These are phyloP conservation scores for Crypturellus undulatus DNA, from an alignment of 2,113 vertebrate species.

Conservation along the genomic window DNA sequence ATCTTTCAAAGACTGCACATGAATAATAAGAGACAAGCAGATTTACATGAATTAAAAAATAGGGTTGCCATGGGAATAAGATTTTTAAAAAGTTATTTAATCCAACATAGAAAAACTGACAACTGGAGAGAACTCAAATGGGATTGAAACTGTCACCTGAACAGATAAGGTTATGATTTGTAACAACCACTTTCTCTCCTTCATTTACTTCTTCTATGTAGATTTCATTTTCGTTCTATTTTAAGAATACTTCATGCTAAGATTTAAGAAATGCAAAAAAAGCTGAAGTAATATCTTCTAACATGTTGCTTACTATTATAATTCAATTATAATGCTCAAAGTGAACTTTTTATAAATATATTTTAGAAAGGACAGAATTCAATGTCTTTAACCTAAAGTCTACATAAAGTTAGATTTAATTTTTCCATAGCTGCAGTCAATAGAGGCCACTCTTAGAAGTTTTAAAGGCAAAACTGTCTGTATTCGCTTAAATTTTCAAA, in stretches of 20 bases:
- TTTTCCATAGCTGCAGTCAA: neutral
- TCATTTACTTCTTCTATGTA: conserved; percentile 1
- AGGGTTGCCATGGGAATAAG: conserved; percentile 49
- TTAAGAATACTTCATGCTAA: neutral
- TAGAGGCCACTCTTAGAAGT: neutral
- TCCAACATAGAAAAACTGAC: conserved; percentile 39
- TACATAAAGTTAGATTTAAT: neutral
- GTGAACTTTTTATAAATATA: neutral
- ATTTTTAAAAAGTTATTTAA: conserved; percentile 23
- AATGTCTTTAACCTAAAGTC: neutral
- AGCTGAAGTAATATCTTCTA: neutral
- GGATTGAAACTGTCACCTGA: conserved; percentile 27
- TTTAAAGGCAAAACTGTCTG: neutral
- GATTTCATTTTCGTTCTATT: conserved; percentile 17
- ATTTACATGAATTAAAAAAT: conserved; percentile 41
- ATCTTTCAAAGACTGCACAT: neutral
- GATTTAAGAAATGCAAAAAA: neutral
- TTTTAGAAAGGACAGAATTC: neutral
- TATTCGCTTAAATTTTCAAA: conserved; percentile 6
- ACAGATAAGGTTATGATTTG: neutral
- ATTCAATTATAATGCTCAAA: neutral
- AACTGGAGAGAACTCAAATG: neutral
- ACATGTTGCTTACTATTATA: neutral
- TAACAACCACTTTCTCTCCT: neutral
- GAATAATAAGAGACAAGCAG: neutral